A percentile compares a stretch with the other conserved stretches of the same genome.
phyloP scores from a whole-genome alignment of 2,888 invertebrate species.

The Chaitophorus viminalis region DNA sequence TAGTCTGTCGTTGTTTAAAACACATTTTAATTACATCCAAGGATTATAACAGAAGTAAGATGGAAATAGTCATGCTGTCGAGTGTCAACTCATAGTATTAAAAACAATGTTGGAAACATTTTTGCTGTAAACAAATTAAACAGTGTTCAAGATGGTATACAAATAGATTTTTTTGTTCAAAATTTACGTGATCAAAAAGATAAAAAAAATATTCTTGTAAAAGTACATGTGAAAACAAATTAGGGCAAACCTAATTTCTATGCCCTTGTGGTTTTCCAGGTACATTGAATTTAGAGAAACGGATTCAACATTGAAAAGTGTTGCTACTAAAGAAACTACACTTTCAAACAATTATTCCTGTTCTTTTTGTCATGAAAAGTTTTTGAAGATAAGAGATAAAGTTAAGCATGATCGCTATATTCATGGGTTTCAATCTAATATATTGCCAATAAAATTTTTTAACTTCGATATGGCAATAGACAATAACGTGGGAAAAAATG shows the following conservation, averaged over 20 bases:
- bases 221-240: conserved; percentile 32
- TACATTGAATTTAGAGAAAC: conserved; percentile 38
- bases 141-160: conserved; percentile 61
- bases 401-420: conserved; percentile 64
- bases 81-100: conserved; percentile 6
- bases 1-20: conserved; percentile 2
- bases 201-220: conserved; percentile 21
- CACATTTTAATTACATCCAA: conserved; percentile 28
- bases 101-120: conserved; percentile 37
- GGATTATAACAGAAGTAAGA: conserved; percentile 31
- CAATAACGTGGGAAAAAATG: conserved; percentile 8
- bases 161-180: conserved; percentile 55
- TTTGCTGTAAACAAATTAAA: conserved; percentile 41
- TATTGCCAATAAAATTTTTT: conserved; percentile 47
- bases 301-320: conserved; percentile 25
- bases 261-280: conserved; percentile 59
- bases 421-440: conserved; percentile 41
- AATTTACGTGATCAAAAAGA: conserved; percentile 1
- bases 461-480: conserved; percentile 16
- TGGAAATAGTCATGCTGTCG: conserved; percentile 42
- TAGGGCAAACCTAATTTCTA: conserved; percentile 49
- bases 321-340: conserved; percentile 18
- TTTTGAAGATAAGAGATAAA: conserved; percentile 66
- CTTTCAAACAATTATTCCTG: conserved; percentile 62
- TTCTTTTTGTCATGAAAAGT: conserved; percentile 64